phyloP scores from a whole-genome alignment of 2,888 invertebrate genomes.

The Pachymerium ferrugineum region DNA sequence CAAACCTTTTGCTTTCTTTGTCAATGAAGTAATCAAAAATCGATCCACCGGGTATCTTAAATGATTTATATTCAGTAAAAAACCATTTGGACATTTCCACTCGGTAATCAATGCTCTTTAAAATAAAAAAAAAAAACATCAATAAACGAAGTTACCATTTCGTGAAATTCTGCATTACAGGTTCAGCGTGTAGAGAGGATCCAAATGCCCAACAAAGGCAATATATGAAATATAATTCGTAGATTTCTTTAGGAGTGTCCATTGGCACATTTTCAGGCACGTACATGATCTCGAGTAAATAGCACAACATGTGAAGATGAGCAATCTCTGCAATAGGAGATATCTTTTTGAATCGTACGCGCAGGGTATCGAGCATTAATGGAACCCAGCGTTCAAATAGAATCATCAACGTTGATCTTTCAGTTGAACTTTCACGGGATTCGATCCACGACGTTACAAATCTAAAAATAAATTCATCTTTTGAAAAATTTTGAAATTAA shows the following conservation, averaged over 20 bases:
- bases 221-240: constrained; percentile 93
- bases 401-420: constrained; percentile 77
- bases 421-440: constrained; percentile 54
- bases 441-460: constrained; percentile 93
- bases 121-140: constrained; percentile 28
- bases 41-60: constrained; percentile 82
- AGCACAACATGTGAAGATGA: constrained; percentile 88
- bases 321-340: constrained; percentile 92
- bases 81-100: constrained; percentile 97
- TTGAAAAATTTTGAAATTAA: too few species aligned
- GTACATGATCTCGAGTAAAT: constrained; percentile 76
- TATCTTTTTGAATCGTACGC: constrained; percentile 86
- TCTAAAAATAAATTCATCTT: too few species aligned
- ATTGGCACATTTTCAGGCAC: constrained; percentile 73
- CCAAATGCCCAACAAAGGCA: constrained; percentile 97
- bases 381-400: constrained; percentile 96
- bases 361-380: constrained; percentile 76
- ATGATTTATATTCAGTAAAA: constrained; percentile 89
- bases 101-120: constrained; percentile 78
- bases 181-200: constrained; percentile 94
- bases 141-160: neutral
- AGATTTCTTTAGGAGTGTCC: constrained; percentile 90
- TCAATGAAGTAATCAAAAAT: constrained; percentile 89
- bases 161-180: constrained; percentile 48
- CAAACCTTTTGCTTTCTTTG: constrained; percentile 62